These are phyloP conservation scores for Embidobia sp. DNA, from an alignment of 2,888 invertebrate genomes.

Conservation along the genomic window DNA sequence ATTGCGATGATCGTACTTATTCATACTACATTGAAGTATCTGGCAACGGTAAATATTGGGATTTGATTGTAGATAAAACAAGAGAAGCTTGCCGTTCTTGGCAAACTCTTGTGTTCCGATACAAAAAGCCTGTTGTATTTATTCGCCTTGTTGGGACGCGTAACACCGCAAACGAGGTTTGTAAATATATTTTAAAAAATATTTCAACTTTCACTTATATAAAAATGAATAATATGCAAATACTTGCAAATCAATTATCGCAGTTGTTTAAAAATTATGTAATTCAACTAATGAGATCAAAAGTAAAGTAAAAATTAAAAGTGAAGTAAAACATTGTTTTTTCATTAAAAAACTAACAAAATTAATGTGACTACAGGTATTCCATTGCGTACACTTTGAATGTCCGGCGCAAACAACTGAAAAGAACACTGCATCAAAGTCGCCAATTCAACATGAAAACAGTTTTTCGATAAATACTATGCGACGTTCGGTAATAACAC, in stretches of 20 bases:
- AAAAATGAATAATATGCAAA: too few relatives aligned
- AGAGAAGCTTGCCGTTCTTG: slow-evolving; percentile 95
- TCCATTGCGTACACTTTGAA: slow-evolving; percentile 99
- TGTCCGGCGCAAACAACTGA: slow-evolving; percentile 88
- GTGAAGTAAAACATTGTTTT: too few relatives aligned
- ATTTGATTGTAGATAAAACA: slow-evolving; percentile 93
- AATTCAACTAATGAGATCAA: too few relatives aligned
- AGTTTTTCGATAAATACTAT: slow-evolving; percentile 30
- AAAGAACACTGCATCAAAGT: slow-evolving; percentile 68
- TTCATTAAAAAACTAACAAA: too few relatives aligned
- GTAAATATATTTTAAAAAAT: slow-evolving; percentile 6
- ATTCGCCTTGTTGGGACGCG: slow-evolving; percentile 97
- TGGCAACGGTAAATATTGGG: slow-evolving; percentile 95
- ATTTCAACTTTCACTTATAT: neutral
- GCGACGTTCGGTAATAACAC: slow-evolving; percentile 32
- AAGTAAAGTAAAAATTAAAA: too few relatives aligned
- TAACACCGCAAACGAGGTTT: slow-evolving; percentile 98
- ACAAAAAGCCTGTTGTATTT: slow-evolving; percentile 93
- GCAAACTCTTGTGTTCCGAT: slow-evolving; percentile 92
- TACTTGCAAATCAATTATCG: too few relatives aligned
- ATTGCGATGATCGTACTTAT: slow-evolving; percentile 97
- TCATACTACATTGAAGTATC: slow-evolving; percentile 98
- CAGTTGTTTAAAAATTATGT: too few relatives aligned
- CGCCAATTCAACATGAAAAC: slow-evolving; percentile 67
- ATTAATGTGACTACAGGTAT: slow-evolving; percentile 85